A percentile compares a stretch with the other conserved stretches of the same genome.
phyloP scores from a whole-genome alignment of 2,797 vertebrate genomes.

The Gorsachius magnificus region DNA sequence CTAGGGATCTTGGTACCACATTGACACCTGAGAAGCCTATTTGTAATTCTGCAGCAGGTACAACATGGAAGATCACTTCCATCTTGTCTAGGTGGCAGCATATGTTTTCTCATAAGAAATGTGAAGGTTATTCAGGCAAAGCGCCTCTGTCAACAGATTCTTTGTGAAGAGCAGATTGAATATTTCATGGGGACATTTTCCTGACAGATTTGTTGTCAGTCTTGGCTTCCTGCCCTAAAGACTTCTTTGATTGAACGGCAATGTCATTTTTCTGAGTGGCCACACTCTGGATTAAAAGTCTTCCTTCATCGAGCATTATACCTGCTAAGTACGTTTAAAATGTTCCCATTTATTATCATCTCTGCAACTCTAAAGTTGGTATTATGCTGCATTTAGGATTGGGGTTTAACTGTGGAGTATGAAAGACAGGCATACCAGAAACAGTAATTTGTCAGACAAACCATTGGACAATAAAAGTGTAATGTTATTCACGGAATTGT shows the following conservation, averaged over 20 bases:
- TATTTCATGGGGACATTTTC: slow-evolving; percentile 62
- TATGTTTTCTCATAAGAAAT: slow-evolving; percentile 57
- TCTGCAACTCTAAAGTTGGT: not conserved
- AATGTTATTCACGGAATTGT: not conserved
- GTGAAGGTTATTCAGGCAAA: slow-evolving; percentile 51
- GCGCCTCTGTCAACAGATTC: slow-evolving; percentile 48
- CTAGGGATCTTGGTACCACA: not conserved
- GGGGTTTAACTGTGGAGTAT: not conserved
- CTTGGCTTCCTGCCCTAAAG: slow-evolving; percentile 49
- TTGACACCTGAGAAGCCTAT: not conserved
- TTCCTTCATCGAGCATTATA: not conserved
- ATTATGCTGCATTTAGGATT: not conserved
- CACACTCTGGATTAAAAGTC: not conserved
- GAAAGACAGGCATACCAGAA: not conserved
- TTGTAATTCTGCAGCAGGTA: slow-evolving; percentile 21
- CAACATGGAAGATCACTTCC: slow-evolving; percentile 1
- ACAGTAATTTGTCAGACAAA: slow-evolving; percentile 5
- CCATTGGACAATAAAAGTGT: not conserved
- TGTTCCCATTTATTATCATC: not conserved
- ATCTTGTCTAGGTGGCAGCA: slow-evolving; percentile 26
- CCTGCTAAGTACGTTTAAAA: not conserved
- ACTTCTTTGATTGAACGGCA: slow-evolving; percentile 21
- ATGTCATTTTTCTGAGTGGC: slow-evolving; percentile 41
- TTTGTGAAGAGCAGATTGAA: slow-evolving; percentile 63
- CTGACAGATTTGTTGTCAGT: slow-evolving; percentile 50